A percentile compares a stretch with the other conserved stretches of the same genome.
phyloP scores from a whole-genome alignment of 2,888 invertebrate species.

The Nebria salina region DNA sequence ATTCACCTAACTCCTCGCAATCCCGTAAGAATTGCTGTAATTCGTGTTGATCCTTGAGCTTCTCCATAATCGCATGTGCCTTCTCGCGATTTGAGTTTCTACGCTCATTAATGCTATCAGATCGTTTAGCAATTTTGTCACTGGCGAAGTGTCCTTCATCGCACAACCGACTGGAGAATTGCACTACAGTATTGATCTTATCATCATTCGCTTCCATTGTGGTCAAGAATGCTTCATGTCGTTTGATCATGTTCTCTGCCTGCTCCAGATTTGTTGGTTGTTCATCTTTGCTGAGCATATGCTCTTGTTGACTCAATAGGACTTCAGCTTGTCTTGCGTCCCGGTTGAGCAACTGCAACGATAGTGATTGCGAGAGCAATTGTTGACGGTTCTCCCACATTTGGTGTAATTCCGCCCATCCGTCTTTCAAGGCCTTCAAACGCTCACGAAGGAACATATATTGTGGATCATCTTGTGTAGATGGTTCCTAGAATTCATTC shows the following conservation, averaged over 20 bases:
- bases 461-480: constrained; percentile 95
- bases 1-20: constrained; percentile 96
- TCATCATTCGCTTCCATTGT: constrained; percentile 99
- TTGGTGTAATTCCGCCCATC: constrained; percentile 98
- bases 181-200: constrained; percentile 95
- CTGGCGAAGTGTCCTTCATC: constrained; percentile 96
- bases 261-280: constrained; percentile 84
- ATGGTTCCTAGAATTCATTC: constrained; percentile 69
- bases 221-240: constrained; percentile 98
- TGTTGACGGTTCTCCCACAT: constrained; percentile 99
- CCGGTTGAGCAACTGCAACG: constrained; percentile 93
- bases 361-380: constrained; percentile 91
- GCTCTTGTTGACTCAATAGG: constrained; percentile 96
- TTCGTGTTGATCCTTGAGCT: constrained; percentile 91
- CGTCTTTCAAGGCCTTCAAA: constrained; percentile 96
- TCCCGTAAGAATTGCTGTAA: constrained; percentile 96
- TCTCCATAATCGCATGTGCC: constrained; percentile 91
- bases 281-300: constrained; percentile 87
- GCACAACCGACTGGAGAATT: constrained; percentile 89
- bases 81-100: constrained; percentile 90
- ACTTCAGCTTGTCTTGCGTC: constrained; percentile 99
- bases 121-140: constrained; percentile 96
- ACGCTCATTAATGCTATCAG: constrained; percentile 92
- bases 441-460: constrained; percentile 99
- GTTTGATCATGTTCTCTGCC: constrained; percentile 96